phyloP scores from a whole-genome alignment of 2,113 vertebrate genomes.

The Scomber colias region DNA sequence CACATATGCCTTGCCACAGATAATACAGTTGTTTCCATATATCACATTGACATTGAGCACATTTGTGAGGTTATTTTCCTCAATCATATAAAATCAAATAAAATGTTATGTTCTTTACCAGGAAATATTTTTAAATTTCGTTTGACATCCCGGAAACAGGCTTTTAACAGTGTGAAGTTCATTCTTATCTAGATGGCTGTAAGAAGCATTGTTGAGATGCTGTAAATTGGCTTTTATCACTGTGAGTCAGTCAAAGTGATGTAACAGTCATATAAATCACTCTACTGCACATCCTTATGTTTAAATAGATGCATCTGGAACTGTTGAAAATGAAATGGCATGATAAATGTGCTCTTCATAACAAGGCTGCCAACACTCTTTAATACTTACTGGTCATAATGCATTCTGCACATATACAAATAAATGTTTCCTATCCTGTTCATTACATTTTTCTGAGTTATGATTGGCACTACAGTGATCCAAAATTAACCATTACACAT shows the following conservation, averaged over 20 bases:
- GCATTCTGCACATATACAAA: background rate
- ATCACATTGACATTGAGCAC: background rate
- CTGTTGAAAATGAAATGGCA: slow-evolving; percentile 17
- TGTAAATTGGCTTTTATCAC: slow-evolving; percentile 44
- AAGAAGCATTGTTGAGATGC: background rate
- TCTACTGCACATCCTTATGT: background rate
- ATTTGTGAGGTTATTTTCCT: slow-evolving; percentile 5
- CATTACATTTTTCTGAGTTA: slow-evolving; percentile 15
- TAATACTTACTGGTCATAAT: background rate
- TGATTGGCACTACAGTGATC: slow-evolving; percentile 16
- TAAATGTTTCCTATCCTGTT: background rate
- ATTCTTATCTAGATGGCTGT: too few relatives aligned
- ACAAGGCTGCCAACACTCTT: background rate
- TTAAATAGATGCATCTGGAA: slow-evolving; percentile 16
- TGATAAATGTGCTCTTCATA: slow-evolving; percentile 20
- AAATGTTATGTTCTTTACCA: slow-evolving; percentile 24
- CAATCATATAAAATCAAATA: slow-evolving; percentile 30
- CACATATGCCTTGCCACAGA: background rate
- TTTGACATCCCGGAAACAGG: slow-evolving; percentile 33
- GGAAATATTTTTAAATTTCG: slow-evolving; percentile 23
- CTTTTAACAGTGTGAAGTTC: slow-evolving; percentile 6
- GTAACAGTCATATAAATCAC: slow-evolving; percentile 33
- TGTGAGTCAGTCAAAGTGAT: slow-evolving; percentile 48
- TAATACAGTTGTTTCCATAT: background rate
- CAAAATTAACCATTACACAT: slow-evolving; percentile 9